Base-by-base conservation (phyloP, 92 coral and sea anemone species). In the Palythoa grandis region DNA sequence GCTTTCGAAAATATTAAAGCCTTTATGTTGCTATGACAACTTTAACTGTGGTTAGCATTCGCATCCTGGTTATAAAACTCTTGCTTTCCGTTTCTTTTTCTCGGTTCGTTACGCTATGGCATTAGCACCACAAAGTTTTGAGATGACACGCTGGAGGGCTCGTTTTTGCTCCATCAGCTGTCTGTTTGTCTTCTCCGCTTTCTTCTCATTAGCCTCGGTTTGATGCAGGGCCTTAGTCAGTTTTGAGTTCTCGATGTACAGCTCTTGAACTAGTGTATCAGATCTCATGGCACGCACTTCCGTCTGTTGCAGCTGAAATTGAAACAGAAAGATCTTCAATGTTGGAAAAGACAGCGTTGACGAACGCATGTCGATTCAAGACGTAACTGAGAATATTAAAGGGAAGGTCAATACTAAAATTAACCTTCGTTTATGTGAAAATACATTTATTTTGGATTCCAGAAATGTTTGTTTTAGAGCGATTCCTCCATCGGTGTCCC, bases 81-180 rank as follows among this genome's bases (percentile, higher is more conserved):
- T 69, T 69, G 74, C 39, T 69, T 12, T 25, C 19, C 17, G 65
- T 58, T 58, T 58, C 65, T 11, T 58, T 22, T 24, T 37, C 6
- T 57, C 37, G 43, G 16, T 22, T 12, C 39, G 19, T 83, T 78
- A 93, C 10, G 96, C 99, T 47, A 97, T 93, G 37, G 99, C 99
- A 85, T 97, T 97, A 19, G 99, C 99, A 25, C 99, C 99, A 69
- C 99, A 97, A 20, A 97, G 92, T 78, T 97, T 97, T 16, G 99
- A 97, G 69, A 97, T 97, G 43, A 97, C 99, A 63, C 99, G 88
- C 69, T 97, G 99, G 23, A 97, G 86, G 8, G 99, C 99, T 39
- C 92, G 96, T 84, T 97, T 97, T 83, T 97, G 99, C 83, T 97
- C 99, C 90, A 91, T 80, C 3, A 97, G 92, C 50, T 97, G 99